phyloP scores from a whole-genome alignment of 2,797 vertebrate species.

The Hippocampus kuda region DNA sequence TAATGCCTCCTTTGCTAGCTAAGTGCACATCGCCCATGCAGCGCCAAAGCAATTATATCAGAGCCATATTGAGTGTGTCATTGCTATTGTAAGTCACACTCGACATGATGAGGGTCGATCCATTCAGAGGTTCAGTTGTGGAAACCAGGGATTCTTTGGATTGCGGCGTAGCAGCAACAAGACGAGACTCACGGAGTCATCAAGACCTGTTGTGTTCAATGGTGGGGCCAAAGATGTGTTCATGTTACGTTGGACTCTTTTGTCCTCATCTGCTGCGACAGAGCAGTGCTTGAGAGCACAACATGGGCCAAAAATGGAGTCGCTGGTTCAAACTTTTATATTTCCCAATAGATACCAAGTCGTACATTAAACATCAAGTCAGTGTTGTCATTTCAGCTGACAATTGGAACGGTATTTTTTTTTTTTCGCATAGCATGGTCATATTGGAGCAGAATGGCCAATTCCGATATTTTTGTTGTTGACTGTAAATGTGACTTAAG shows the following conservation, averaged over 20 bases:
- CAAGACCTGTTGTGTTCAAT: background rate
- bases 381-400: too few species aligned
- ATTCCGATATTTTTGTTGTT: background rate
- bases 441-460: background rate
- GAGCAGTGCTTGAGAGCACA: background rate
- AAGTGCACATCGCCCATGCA: slow-evolving; percentile 2
- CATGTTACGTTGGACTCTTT: background rate
- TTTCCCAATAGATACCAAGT: too few species aligned
- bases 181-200: background rate
- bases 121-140: background rate
- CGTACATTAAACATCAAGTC: too few species aligned
- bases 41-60: background rate
- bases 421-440: background rate
- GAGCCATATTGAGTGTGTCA: slow-evolving; percentile 5
- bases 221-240: background rate
- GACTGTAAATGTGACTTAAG: background rate
- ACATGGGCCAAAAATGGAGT: too few species aligned
- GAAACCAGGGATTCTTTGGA: background rate
- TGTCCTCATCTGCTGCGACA: background rate
- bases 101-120: background rate
- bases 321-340: too few species aligned
- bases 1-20: background rate
- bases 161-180: background rate
- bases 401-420: background rate
- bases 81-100: background rate